Conservation (phyloP, 1,140 invertebrate species). For the Ceratina australensis region DNA sequence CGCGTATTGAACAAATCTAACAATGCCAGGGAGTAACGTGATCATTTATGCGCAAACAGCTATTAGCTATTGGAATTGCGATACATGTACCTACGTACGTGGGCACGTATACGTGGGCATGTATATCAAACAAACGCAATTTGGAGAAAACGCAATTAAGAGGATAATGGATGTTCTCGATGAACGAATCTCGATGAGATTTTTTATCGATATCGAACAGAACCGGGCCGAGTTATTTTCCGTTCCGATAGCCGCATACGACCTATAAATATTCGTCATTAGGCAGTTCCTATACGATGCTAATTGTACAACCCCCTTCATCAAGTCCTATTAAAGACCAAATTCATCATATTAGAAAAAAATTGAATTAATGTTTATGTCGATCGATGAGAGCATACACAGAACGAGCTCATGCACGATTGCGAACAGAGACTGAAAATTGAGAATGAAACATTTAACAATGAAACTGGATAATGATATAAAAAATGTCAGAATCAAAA, state of each 20-base stretch:
- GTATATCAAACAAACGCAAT: no score
- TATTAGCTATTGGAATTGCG: no score
- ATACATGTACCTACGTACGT: no score
- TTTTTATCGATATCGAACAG: neutral
- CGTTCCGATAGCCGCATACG: no score
- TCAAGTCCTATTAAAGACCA: neutral
- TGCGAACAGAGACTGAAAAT: no score
- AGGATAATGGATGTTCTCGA: neutral
- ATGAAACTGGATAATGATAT: no score
- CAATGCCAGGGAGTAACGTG: no score
- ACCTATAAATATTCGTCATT: neutral
- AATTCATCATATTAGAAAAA: neutral
- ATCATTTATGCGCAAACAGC: no score
- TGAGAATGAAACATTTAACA: no score
- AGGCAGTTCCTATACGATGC: neutral
- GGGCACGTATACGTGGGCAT: no score
- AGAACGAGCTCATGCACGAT: neutral
- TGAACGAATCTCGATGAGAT: neutral
- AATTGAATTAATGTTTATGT: neutral
- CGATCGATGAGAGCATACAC: neutral
- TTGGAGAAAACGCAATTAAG: neutral
- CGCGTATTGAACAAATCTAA: no score
- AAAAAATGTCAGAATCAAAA: no score
- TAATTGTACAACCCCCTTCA: neutral
- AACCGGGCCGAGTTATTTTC: neutral